These are phyloP conservation scores for Pristionchus fissidentatus DNA, from an alignment of 2,888 invertebrate species.

Conservation along the genomic window DNA sequence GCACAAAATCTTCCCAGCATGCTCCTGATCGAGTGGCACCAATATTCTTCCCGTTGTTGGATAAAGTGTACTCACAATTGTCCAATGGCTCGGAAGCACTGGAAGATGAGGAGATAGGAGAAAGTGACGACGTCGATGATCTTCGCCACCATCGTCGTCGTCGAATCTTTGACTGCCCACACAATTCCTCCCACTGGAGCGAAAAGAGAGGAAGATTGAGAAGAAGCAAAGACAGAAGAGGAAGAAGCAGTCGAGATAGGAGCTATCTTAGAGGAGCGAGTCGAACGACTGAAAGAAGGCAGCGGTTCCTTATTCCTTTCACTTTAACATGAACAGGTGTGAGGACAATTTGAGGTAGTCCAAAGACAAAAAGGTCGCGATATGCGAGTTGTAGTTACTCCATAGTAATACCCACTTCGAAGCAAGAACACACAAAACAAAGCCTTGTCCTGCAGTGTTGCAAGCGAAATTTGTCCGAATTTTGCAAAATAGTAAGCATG, in stretches of 20 bases:
- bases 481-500: neutral
- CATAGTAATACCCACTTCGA: no score
- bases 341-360: no score
- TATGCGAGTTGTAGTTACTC: no score
- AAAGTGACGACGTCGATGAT: conserved; percentile 18
- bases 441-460: no score
- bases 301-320: no score
- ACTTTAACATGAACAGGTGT: no score
- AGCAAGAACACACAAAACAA: no score
- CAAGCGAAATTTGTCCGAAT: no score
- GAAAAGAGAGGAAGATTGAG: neutral
- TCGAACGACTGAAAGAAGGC: neutral
- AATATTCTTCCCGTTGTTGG: neutral
- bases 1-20: no score
- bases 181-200: conserved; percentile 40
- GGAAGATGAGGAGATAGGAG: neutral
- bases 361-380: no score
- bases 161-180: conserved; percentile 46
- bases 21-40: neutral
- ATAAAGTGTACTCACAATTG: conserved; percentile 35
- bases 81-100: neutral
- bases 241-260: neutral
- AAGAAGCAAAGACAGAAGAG: neutral
- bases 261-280: neutral
- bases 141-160: conserved; percentile 28